These are phyloP conservation scores for Tragopan temminckii DNA, from an alignment of 2,797 vertebrate species.

Conservation along the genomic window DNA sequence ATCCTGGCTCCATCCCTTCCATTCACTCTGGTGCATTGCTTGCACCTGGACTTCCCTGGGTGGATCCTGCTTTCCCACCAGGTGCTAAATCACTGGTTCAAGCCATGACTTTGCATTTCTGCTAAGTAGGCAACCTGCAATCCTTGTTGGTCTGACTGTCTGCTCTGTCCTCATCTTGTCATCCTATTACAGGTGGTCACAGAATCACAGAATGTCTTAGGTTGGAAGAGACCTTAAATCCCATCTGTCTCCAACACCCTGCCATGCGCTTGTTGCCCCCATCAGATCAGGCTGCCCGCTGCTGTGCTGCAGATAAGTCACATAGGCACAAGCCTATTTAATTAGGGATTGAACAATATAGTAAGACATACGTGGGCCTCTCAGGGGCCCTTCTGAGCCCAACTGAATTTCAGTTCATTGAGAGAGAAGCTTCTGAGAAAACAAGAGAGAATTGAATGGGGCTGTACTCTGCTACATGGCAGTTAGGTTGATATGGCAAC, in stretches of 20 bases:
- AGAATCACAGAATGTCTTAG: too few species aligned
- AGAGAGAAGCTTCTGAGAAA: not conserved
- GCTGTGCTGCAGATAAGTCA: not conserved
- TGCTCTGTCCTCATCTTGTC: not conserved
- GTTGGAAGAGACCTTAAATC: too few species aligned
- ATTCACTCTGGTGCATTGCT: too few species aligned
- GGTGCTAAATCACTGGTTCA: too few species aligned
- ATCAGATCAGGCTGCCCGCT: too few species aligned
- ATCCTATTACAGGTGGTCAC: not conserved
- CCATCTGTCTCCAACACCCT: too few species aligned
- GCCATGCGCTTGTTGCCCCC: too few species aligned
- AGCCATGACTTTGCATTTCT: too few species aligned
- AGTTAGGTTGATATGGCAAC: conserved; percentile 75
- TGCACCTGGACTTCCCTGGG: too few species aligned
- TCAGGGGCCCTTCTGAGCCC: not conserved
- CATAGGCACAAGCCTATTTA: not conserved
- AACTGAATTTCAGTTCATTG: conserved; percentile 12
- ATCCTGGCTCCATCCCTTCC: too few species aligned
- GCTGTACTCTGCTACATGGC: not conserved
- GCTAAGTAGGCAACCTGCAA: not conserved
- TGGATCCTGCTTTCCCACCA: too few species aligned
- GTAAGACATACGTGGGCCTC: not conserved
- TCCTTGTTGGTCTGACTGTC: not conserved
- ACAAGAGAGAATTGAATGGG: conserved; percentile 17
- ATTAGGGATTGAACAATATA: not conserved